phyloP scores from a whole-genome alignment of 2,888 invertebrate species.

The Blomia tropicalis region DNA sequence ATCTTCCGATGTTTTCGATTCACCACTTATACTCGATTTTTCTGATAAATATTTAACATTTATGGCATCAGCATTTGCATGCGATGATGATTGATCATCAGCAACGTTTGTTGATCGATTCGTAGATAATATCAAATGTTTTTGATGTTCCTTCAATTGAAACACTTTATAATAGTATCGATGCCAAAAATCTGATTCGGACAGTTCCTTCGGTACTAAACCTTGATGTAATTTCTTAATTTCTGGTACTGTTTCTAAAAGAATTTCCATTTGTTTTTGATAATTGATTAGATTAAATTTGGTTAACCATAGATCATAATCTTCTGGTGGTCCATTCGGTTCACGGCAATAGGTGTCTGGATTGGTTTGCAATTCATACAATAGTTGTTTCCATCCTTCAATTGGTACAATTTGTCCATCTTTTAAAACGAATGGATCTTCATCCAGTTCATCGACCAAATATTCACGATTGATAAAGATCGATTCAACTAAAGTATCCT shows the following conservation, averaged over 20 bases:
- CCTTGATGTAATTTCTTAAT: slow-evolving; percentile 47
- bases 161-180: slow-evolving; percentile 65
- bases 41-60: background rate
- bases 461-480: slow-evolving; percentile 13
- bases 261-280: slow-evolving; percentile 45
- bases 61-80: background rate
- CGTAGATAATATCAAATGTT: background rate
- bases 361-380: slow-evolving; percentile 53
- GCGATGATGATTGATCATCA: background rate
- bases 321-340: slow-evolving; percentile 44
- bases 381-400: slow-evolving; percentile 43
- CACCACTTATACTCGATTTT: background rate
- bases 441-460: slow-evolving; percentile 19
- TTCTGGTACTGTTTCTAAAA: slow-evolving; percentile 46
- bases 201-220: slow-evolving; percentile 46
- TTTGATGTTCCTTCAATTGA: slow-evolving; percentile 38
- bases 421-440: slow-evolving; percentile 11
- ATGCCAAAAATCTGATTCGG: slow-evolving; percentile 62
- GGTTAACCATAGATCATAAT: slow-evolving; percentile 47
- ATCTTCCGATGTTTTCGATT: slow-evolving; percentile 6
- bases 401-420: slow-evolving; percentile 18
- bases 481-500: slow-evolving; percentile 17
- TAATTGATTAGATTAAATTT: slow-evolving; percentile 40
- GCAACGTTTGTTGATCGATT: background rate
- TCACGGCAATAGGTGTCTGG: slow-evolving; percentile 56